Base-by-base conservation (phyloP, 2,888 invertebrate genomes). In the Miltochrista miniata region DNA sequence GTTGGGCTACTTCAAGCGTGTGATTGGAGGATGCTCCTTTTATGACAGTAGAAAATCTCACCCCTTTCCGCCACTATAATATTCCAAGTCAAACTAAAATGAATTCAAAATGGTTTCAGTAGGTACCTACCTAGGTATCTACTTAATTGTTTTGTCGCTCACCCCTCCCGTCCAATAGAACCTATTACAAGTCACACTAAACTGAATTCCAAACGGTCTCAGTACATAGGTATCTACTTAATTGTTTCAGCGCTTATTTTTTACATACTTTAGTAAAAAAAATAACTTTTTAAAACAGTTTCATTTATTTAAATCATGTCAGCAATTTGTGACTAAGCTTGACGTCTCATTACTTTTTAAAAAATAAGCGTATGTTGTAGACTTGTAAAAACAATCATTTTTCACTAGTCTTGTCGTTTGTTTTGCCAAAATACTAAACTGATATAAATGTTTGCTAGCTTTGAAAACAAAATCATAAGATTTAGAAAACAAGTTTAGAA, bases 291-390 rank as follows among this genome's bases (percentile, higher is more conserved):
- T 35, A 54, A 56, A 54, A 29, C 44, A 41, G 29, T 44, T 42
- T 67, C 74, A 76, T 78, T 69, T 71, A 75, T 77, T 68, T 72
- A 59, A 65, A 52, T 64, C 59, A 52, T 72, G 71, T 64, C 73
- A 69, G 55, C 61, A 76, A 78, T 78, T 75, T 77, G 18, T 18
- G 56, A 48, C 13, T 36, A 15, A 52, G 53, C 55, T 63, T 61
- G 67, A 66, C 64, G 48, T 50, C 40, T 49, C 24, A 42, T 35
- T 48, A 51, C 38, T 31, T 24, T 29, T 2, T 37, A 15, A 44
- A 45, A 56, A 61, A 51, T 45, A 51, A 43, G 12, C 37, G 46
- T 48, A 39, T 50, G 47, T 45, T 45, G 7, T 14, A 30, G 31
- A 41, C 45, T 44, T 47, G 51, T 66, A 60, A 59, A 67, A 66